Base-by-base conservation (phyloP, 2,888 invertebrate genomes). In the Yponomeuta plumbellus region DNA sequence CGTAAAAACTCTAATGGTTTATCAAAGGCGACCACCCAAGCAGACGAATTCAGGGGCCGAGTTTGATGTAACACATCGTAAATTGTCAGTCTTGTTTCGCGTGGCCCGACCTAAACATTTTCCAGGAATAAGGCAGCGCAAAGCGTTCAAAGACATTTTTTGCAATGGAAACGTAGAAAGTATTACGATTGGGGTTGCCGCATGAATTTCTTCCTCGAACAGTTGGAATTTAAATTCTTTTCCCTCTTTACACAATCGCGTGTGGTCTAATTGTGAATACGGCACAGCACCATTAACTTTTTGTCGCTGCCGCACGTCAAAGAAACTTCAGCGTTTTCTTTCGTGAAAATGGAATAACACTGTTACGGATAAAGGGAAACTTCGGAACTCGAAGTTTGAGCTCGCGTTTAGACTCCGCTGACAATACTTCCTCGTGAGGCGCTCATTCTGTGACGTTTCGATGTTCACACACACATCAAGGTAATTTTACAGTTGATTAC, bases 231-330 rank as follows among this genome's bases (percentile, higher is more conserved):
- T 82, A 86, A 88, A 89, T 89, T 86, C 85, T 81, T 84, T 78
- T 75, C 76, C 75, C 82, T 83, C 78, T 78, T 83, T 86, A 76
- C 78, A 77, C 83, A 83, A 81, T 88, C 85, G 89, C 88, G 90
- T 90, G 90, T 89, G 90, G 89, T 89, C 90, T 89, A 83, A 88
- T 88, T 86, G 85, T 86, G 85, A 87, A 76, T 76, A 77, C 71
- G 68, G 77, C 74, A 77, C 77, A 80, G 78, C 78, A 75, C 75
- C 76, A 74, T 75, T 77, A 76, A 75, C 70, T 69, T 79, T 80
- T 79, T 76, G 59, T 67, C 76, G 73, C 68, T 17, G 69, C 69
- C 62, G 57, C 22, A 52, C 26, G 62, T 64, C 65, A 69, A 67
- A 77, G 80, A 80, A 79, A 76, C 76, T 75, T 74, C 62, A 73